phyloP scores from a whole-genome alignment of 2,797 vertebrate genomes.

The Gobionotothen gibberifrons region DNA sequence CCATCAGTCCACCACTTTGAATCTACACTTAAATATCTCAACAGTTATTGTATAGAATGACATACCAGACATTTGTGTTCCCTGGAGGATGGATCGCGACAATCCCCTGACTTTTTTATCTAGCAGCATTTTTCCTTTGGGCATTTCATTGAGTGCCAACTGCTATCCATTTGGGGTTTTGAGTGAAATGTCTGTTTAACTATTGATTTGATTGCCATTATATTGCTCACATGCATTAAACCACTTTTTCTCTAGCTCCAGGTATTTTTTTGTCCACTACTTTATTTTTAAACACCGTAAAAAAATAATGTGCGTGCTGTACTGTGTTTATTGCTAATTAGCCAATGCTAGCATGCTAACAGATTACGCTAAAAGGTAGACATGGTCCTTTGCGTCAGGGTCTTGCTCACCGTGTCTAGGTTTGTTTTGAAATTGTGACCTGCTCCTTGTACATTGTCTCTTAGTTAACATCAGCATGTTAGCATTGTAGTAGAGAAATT shows the following conservation, averaged over 20 bases:
- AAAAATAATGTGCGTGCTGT: background rate
- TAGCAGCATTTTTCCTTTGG: background rate
- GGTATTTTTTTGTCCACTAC: background rate
- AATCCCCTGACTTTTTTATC: background rate
- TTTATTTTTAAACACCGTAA: constrained; percentile 1
- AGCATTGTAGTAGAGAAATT: background rate
- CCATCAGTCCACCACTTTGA: background rate
- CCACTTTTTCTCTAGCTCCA: background rate
- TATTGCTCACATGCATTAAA: background rate
- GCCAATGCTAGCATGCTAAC: background rate
- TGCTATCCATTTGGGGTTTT: constrained; percentile 11
- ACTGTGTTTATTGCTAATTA: constrained; percentile 1
- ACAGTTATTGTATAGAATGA: background rate
- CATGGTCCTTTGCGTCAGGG: no score
- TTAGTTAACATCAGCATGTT: background rate
- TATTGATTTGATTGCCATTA: background rate
- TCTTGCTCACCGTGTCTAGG: no score
- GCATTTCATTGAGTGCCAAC: background rate
- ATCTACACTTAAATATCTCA: constrained; percentile 2
- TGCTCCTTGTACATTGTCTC: background rate
- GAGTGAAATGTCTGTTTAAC: background rate
- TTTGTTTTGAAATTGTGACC: no score
- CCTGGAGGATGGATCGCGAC: background rate
- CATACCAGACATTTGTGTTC: background rate
- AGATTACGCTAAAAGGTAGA: background rate